phyloP scores from a whole-genome alignment of 2,797 vertebrate genomes.

The Mormyrus proboscirostris region DNA sequence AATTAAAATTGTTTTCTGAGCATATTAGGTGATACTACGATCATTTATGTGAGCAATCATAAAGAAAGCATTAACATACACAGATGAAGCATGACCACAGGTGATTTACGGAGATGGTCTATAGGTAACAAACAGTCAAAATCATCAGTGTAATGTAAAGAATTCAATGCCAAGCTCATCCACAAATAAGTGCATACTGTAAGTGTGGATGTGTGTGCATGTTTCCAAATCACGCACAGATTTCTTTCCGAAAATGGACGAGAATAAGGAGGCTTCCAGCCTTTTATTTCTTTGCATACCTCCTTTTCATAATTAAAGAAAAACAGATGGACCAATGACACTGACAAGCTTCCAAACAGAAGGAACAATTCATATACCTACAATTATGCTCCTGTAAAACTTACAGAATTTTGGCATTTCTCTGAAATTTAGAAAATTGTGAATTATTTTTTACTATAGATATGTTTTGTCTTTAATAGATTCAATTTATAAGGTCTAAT shows the following conservation, averaged over 20 bases:
- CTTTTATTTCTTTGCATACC: not conserved
- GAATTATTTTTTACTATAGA: not conserved
- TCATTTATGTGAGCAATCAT: not conserved
- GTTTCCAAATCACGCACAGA: not conserved
- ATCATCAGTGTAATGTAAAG: not conserved
- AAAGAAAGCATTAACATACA: not conserved
- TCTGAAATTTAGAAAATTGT: not conserved
- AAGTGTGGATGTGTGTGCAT: not conserved
- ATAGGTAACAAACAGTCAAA: not conserved
- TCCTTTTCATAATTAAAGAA: not conserved
- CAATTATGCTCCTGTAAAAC: not conserved
- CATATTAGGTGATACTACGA: not conserved
- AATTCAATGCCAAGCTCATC: not conserved
- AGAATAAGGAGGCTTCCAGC: not conserved
- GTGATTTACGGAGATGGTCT: not conserved
- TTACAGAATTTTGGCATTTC: not conserved
- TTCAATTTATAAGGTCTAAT: not conserved
- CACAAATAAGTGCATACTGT: not conserved
- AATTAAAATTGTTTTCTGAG: not conserved
- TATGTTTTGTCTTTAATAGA: not conserved
- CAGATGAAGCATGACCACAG: not conserved
- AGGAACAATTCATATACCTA: not conserved
- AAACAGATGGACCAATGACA: not conserved
- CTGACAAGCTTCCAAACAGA: not conserved
- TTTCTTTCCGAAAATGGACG: not conserved